Evolutionary conservation across 1,140 invertebrate genomes (phyloP).

Genomic region (Conus ventricosus): DNA sequence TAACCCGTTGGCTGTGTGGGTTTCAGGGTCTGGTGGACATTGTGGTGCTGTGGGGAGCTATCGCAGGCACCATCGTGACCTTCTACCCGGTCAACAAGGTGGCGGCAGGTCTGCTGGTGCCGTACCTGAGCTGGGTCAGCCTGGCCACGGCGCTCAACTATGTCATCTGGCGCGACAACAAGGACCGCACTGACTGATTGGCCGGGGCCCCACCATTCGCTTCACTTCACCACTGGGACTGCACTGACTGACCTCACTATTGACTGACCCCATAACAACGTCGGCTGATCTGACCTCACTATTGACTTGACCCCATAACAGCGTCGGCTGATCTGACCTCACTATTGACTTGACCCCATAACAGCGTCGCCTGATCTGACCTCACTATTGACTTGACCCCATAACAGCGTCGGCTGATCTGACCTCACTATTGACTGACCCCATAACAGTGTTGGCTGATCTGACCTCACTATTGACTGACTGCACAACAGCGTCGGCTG

Average conservation of each 20-base stretch:
- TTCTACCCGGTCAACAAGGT: constrained; percentile 83
- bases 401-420: neutral
- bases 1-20: neutral
- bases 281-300: too few species aligned
- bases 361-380: neutral
- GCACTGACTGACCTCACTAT: neutral
- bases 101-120: constrained; percentile 84
- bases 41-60: constrained; percentile 79
- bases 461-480: too few species aligned
- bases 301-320: neutral
- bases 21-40: constrained; percentile 84
- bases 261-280: neutral
- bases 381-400: neutral
- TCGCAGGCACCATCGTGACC: constrained; percentile 79
- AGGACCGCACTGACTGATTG: constrained; percentile 55
- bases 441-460: too few species aligned
- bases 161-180: constrained; percentile 81
- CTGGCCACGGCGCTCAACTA: constrained; percentile 83
- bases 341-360: neutral
- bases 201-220: neutral
- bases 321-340: neutral
- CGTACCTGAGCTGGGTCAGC: constrained; percentile 86
- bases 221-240: neutral
- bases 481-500: too few species aligned
- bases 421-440: neutral